Conservation (phyloP, 2,797 vertebrate genomes). For the Pseudomugil gertrudae region DNA sequence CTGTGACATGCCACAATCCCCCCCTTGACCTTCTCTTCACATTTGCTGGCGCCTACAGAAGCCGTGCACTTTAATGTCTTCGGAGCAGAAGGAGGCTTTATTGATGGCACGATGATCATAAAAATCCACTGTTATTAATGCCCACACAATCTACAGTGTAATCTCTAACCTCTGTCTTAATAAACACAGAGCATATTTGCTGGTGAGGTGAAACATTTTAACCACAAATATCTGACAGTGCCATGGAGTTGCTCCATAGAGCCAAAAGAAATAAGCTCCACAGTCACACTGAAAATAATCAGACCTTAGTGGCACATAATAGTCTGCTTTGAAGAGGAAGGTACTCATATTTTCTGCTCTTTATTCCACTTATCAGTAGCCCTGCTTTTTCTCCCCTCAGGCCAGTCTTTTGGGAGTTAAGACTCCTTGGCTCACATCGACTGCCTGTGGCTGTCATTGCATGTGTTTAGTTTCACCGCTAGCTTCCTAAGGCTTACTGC, state of each 20-base stretch:
- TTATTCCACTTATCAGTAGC: conserved; percentile 74
- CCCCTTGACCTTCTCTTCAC: conserved; percentile 55
- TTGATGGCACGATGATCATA: conserved; percentile 52
- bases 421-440: conserved; percentile 70
- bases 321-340: conserved; percentile 74
- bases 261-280: conserved; percentile 73
- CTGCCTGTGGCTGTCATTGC: conserved; percentile 82
- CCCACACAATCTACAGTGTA: conserved; percentile 54
- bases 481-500: conserved; percentile 81
- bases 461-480: conserved; percentile 83
- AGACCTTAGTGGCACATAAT: conserved; percentile 70
- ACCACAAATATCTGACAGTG: conserved; percentile 59
- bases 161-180: conserved; percentile 65
- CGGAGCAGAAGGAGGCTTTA: conserved; percentile 51
- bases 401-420: conserved; percentile 74
- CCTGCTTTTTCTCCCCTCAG: conserved; percentile 57
- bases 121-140: conserved; percentile 49
- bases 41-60: conserved; percentile 46
- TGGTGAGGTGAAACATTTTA: conserved; percentile 59
- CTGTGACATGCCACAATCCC: conserved; percentile 25
- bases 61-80: conserved; percentile 24
- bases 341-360: conserved; percentile 72
- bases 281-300: conserved; percentile 71
- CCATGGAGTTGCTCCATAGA: conserved; percentile 38
- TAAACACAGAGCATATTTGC: conserved; percentile 52